These are phyloP conservation scores for Clarias pachynema DNA, from an alignment of 2,797 vertebrate species.

Conservation along the genomic window DNA sequence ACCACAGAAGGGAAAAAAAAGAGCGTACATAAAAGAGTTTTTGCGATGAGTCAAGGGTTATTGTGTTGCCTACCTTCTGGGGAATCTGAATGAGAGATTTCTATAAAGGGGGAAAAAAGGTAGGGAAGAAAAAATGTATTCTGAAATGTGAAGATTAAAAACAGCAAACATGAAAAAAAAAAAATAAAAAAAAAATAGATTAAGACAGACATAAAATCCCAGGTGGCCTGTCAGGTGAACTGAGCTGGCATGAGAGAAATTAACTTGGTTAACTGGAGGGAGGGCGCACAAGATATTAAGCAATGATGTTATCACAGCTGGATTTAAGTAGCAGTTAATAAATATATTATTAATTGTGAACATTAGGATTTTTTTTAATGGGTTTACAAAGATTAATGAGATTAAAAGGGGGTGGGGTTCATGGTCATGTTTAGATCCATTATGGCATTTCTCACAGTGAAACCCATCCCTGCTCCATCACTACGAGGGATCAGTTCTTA, in stretches of 20 bases:
- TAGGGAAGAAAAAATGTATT: constrained; percentile 60
- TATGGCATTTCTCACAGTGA: constrained; percentile 39
- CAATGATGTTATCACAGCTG: constrained; percentile 26
- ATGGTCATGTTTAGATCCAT: constrained; percentile 30
- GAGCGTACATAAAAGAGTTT: constrained; percentile 39
- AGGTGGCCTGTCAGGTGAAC: constrained; percentile 24
- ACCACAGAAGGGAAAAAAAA: constrained; percentile 48
- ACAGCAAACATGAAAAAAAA: constrained; percentile 44
- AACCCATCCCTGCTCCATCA: constrained; percentile 41
- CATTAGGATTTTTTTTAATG: neutral
- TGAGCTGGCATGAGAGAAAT: neutral
- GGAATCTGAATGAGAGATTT: constrained; percentile 90
- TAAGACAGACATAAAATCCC: constrained; percentile 24
- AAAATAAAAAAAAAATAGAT: constrained; percentile 1
- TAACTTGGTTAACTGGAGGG: constrained; percentile 39
- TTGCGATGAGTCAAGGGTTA: constrained; percentile 35
- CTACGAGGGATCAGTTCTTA: constrained; percentile 46
- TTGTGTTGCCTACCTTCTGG: constrained; percentile 84
- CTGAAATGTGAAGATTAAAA: constrained; percentile 60
- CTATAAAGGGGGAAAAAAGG: constrained; percentile 78
- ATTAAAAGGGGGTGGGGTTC: constrained; percentile 24
- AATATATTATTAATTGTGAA: neutral
- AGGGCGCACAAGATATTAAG: constrained; percentile 24
- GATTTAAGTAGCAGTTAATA: constrained; percentile 25
- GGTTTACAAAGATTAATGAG: constrained; percentile 39